Evolutionary conservation across 2,113 vertebrate species (phyloP).

Genomic region (Tychaedon coryphoeus): DNA sequence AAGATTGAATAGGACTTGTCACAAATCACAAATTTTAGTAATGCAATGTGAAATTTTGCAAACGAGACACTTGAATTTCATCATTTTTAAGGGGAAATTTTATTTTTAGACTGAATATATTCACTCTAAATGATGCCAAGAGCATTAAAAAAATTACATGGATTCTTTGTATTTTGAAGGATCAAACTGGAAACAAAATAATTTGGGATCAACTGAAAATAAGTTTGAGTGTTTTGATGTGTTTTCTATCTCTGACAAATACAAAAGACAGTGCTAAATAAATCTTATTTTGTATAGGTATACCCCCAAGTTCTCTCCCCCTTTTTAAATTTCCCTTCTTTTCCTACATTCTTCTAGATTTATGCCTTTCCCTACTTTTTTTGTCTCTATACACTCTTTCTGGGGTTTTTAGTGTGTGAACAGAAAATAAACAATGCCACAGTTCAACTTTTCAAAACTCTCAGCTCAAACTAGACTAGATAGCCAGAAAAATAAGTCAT

Average conservation of each 20-base stretch:
- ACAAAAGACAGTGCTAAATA: not conserved
- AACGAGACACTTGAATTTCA: not conserved
- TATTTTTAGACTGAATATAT: not conserved
- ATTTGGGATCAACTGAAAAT: not conserved
- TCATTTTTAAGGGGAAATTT: not conserved
- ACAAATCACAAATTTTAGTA: not conserved
- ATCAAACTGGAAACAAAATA: not conserved
- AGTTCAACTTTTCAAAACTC: not conserved
- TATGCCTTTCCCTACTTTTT: not conserved
- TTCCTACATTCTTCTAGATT: not conserved
- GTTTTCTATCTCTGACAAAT: not conserved
- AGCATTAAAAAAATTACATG: rapidly evolving
- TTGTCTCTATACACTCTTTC: not conserved
- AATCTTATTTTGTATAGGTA: not conserved
- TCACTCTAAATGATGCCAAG: not conserved
- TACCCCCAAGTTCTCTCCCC: not conserved
- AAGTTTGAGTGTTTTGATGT: not conserved
- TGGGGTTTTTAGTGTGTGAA: not conserved
- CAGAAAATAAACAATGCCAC: not conserved
- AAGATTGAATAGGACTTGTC: not conserved
- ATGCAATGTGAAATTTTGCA: not conserved
- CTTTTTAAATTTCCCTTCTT: not conserved
- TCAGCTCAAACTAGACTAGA: not conserved
- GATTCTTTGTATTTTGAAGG: not conserved
- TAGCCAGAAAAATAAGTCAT: not conserved